Conservation (phyloP, 1,140 invertebrate genomes). For the Eurytemora carolleeae region DNA sequence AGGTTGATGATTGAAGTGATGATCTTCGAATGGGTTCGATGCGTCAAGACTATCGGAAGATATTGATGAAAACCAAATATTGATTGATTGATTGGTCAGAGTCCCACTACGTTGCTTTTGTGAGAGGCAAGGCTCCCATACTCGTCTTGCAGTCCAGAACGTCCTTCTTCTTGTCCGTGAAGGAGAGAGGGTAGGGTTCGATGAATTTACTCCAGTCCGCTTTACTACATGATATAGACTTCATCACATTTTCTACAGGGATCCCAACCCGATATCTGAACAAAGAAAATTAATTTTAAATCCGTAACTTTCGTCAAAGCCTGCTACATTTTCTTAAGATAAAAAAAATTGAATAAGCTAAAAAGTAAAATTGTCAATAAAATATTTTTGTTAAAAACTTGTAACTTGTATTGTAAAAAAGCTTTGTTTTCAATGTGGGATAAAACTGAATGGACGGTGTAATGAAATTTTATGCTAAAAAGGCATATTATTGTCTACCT, state of each 20-base stretch:
- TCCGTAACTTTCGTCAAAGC: no score
- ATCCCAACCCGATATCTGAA: conserved; percentile 77
- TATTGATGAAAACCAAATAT: no score
- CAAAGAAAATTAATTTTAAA: conserved; percentile 36
- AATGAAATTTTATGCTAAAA: background rate
- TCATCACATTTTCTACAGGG: conserved; percentile 57
- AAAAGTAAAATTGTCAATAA: conserved; percentile 18
- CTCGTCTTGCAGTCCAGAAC: conserved; percentile 69
- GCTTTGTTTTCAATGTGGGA: background rate
- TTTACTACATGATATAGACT: conserved; percentile 65
- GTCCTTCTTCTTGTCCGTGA: conserved; percentile 42
- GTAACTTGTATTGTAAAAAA: background rate
- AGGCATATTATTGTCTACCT: no score
- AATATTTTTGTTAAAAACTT: conserved; percentile 1
- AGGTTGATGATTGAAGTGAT: no score
- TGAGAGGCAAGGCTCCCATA: conserved; percentile 37
- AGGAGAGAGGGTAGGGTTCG: conserved; percentile 51
- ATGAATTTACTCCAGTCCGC: conserved; percentile 70
- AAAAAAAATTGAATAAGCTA: conserved; percentile 21
- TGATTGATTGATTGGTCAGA: no score
- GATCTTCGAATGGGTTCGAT: no score
- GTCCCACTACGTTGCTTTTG: no score
- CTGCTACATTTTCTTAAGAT: background rate
- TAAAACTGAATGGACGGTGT: background rate
- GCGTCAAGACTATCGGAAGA: no score